Evolutionary conservation across 1,140 invertebrate species (phyloP).

Genomic region (Dufourea novaeangliae): DNA sequence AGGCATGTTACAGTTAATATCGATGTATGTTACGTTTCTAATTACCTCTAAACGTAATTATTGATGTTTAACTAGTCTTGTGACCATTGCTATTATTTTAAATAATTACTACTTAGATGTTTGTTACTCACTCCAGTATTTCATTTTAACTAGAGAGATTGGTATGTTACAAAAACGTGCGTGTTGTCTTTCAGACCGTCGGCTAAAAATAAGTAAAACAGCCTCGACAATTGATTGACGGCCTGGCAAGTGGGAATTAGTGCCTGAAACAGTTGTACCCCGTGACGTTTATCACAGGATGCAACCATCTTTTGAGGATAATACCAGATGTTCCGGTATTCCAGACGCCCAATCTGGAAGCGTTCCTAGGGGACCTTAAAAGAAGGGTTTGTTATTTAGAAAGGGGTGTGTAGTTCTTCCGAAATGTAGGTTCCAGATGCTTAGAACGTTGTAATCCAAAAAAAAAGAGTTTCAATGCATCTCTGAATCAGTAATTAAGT

Average conservation of each 20-base stretch:
- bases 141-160: too few relatives aligned
- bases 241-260: constrained; percentile 52
- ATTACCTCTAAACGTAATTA: too few relatives aligned
- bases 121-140: too few relatives aligned
- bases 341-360: constrained; percentile 23
- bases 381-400: constrained; percentile 7
- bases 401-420: not conserved
- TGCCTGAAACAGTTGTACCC: constrained; percentile 19
- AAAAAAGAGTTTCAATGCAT: not conserved
- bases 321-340: constrained; percentile 35
- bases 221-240: constrained; percentile 10
- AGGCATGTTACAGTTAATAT: too few relatives aligned
- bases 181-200: not conserved
- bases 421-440: not conserved
- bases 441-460: not conserved
- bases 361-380: constrained; percentile 10
- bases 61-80: too few relatives aligned
- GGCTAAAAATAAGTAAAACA: not conserved
- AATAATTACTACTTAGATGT: too few relatives aligned
- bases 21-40: too few relatives aligned
- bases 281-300: constrained; percentile 37
- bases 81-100: too few relatives aligned
- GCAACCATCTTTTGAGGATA: constrained; percentile 33
- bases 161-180: too few relatives aligned
- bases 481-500: constrained; percentile 15